Percentiles rank a stretch among this genome's conserved stretches.
Conservation (phyloP, 2,113 vertebrate genomes). For the Toxotes chatareus region DNA sequence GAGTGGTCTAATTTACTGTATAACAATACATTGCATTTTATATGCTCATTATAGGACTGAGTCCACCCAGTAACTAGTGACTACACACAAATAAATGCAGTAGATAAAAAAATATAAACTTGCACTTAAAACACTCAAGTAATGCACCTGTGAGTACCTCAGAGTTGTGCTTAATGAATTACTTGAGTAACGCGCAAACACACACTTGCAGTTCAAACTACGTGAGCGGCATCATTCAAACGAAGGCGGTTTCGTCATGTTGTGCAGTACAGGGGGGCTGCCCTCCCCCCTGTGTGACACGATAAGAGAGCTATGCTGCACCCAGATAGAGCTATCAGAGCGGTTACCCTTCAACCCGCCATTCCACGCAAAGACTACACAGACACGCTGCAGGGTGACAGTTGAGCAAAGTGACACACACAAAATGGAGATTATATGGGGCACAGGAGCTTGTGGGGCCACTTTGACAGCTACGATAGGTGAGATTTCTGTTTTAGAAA, state of each 20-base stretch:
- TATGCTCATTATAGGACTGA: background rate
- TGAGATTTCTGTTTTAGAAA: conserved; percentile 13
- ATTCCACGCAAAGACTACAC: conserved; percentile 65
- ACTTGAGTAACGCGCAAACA: background rate
- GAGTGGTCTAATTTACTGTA: background rate
- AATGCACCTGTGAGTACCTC: background rate
- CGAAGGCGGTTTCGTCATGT: conserved; percentile 43
- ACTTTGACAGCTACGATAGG: background rate
- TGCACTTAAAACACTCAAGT: background rate
- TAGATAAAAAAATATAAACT: background rate
- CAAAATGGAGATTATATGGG: conserved; percentile 72
- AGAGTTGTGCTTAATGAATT: background rate
- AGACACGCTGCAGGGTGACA: conserved; percentile 50
- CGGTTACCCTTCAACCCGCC: conserved; percentile 75
- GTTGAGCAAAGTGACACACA: conserved; percentile 51
- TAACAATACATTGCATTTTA: background rate
- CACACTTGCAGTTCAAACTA: conserved; percentile 22
- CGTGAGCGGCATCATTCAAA: conserved; percentile 57
- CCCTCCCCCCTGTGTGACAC: conserved; percentile 59
- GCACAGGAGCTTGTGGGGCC: background rate
- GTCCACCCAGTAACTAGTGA: background rate
- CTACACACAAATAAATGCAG: background rate
- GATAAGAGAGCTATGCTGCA: conserved; percentile 83
- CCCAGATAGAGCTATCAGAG: conserved; percentile 85
- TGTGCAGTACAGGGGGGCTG: conserved; percentile 61